Base-by-base conservation (phyloP, 2,888 invertebrate species). In the Limnephilus lunatus region DNA sequence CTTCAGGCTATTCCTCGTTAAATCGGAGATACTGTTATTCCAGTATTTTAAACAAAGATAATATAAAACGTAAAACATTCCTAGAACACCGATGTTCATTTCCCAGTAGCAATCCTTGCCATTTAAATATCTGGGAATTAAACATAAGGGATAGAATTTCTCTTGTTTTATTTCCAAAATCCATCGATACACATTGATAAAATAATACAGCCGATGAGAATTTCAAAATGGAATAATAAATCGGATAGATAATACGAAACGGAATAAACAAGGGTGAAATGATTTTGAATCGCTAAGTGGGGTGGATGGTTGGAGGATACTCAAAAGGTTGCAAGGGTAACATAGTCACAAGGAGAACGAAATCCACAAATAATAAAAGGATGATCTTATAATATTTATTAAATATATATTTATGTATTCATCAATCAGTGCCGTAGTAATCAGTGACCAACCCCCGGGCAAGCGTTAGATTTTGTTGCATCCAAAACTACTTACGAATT, bases 101-200 rank as follows among this genome's bases (percentile, higher is more conserved):
- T 82, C 4, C 15, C 30, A 31, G 31, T 31, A 12, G 81, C 4
- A 82, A 82, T 31, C 12, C 19, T 31, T 14, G 19, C 5, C 82
- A 30, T 82, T 82, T 82, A 82, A 31, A 82, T 82, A 11, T 82
- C 7, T 31, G 32, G 4, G 32, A 30, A 82, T 31, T 82, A 5
- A 82, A 30, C 82, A 31, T 5, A 31, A 31, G 82, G 82, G 15
- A 86, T 12, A 30, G 25, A 48, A 25, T 44, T 44, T 86, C 44
- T 85, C n/a, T 85, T 86, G 85, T 86, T 44, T 12, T 30, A n/a
- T 15, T 39, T 48, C 44, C n/a, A 30, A 44, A 44, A 86, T 39
- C n/a, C 44, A 44, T 48, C 30, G 44, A 44, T 44, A 86, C 85
- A 86, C 48, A 48, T 86, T 86, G 11, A 82, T 82, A 82, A 82